Evolutionary conservation across 23 tunicate species (phyloP).

Genomic region (Halocynthia aurantium): DNA sequence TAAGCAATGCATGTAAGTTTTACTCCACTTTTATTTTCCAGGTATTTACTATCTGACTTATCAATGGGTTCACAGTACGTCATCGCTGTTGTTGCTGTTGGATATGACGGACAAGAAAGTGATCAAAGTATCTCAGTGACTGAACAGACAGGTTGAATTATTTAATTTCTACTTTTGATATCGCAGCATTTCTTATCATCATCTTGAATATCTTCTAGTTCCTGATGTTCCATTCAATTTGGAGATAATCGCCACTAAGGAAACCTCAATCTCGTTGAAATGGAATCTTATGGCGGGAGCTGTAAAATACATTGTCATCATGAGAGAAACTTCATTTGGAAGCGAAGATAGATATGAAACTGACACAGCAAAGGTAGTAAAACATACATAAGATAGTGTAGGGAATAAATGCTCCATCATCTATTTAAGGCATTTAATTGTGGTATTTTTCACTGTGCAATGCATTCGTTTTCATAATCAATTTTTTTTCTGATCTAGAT

Average conservation of each 20-base stretch:
- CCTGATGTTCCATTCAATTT: slow-evolving; percentile 5
- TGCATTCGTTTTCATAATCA: too few relatives aligned
- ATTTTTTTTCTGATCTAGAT: not conserved
- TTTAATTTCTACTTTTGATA: not conserved
- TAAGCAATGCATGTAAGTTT: too few relatives aligned
- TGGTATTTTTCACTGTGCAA: too few relatives aligned
- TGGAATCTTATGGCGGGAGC: slow-evolving; percentile 10
- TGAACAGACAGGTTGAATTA: slow-evolving; percentile 15
- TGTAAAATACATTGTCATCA: slow-evolving; percentile 2
- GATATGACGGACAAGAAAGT: slow-evolving; percentile 22
- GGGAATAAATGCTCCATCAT: too few relatives aligned
- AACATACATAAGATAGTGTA: too few relatives aligned
- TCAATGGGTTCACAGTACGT: slow-evolving; percentile 2
- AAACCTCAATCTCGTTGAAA: slow-evolving; percentile 13
- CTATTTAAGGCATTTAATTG: too few relatives aligned
- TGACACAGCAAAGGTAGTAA: not conserved
- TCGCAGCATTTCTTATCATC: not conserved
- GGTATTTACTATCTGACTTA: not conserved
- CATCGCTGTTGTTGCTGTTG: slow-evolving; percentile 8
- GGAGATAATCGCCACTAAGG: not conserved
- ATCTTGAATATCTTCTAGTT: not conserved
- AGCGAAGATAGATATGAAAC: slow-evolving; percentile 1
- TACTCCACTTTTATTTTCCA: not conserved
- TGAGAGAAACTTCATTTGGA: not conserved
- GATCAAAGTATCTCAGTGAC: slow-evolving; percentile 7